Evolutionary conservation across 2,113 vertebrate species (phyloP).

Genomic region (Aphyosemion australe): DNA sequence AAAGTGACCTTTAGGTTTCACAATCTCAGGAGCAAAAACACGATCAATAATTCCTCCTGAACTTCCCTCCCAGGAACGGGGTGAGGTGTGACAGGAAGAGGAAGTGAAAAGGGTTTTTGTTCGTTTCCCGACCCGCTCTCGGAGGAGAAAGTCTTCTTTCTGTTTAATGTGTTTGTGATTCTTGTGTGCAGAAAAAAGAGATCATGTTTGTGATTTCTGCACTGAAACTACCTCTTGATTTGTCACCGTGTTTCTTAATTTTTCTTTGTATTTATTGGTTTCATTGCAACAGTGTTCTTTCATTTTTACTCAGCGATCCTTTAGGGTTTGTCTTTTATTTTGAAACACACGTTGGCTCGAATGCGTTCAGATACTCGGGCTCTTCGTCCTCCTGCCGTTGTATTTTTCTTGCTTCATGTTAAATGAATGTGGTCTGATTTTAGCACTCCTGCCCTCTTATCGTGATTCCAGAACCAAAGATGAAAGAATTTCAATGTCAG

Average conservation of each 20-base stretch:
- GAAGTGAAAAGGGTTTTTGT: background rate
- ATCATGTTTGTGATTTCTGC: constrained; percentile 85
- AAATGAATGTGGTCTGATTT: constrained; percentile 23
- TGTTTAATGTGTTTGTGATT: constrained; percentile 32
- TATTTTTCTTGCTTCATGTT: background rate
- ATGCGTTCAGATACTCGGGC: constrained; percentile 25
- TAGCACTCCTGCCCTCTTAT: constrained; percentile 48
- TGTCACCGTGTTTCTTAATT: constrained; percentile 81
- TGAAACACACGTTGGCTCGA: constrained; percentile 31
- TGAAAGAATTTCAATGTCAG: constrained; percentile 54
- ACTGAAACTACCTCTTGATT: constrained; percentile 93
- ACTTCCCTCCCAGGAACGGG: background rate
- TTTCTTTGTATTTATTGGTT: constrained; percentile 81
- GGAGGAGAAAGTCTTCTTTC: constrained; percentile 39
- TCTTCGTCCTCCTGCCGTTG: background rate
- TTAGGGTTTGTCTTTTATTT: background rate
- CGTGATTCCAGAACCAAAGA: constrained; percentile 44
- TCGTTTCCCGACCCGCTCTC: too few relatives aligned
- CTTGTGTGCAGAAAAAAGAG: constrained; percentile 59
- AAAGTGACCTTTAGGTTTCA: too few relatives aligned
- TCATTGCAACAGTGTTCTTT: constrained; percentile 66
- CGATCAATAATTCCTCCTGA: too few relatives aligned
- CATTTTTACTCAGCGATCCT: background rate
- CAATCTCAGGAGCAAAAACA: too few relatives aligned
- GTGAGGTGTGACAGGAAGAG: background rate